A percentile compares a stretch with the other conserved stretches of the same genome.
Conservation (phyloP, 1,140 invertebrate species). For the Saxidomus purpurata region DNA sequence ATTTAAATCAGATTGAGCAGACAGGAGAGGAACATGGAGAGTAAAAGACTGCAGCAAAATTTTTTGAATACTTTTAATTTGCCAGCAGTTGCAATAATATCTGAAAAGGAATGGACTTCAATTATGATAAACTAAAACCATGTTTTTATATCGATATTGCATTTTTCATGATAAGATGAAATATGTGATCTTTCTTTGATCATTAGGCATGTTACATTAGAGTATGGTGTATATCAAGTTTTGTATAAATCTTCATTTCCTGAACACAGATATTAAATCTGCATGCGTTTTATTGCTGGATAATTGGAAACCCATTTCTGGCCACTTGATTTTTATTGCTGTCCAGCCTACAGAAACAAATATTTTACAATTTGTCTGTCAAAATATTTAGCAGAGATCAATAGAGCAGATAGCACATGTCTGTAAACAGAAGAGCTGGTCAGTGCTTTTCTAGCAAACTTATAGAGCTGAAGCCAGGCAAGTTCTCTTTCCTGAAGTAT, state of each 20-base stretch:
- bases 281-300: conserved; percentile 11
- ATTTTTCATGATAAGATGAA: not conserved
- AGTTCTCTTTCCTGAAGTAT: too few relatives aligned
- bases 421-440: too few relatives aligned
- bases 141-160: not conserved
- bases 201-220: not conserved
- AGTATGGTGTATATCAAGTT: not conserved
- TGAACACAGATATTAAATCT: not conserved
- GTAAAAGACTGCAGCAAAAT: too few relatives aligned
- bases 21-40: too few relatives aligned
- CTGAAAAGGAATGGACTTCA: too few relatives aligned
- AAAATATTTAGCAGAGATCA: not conserved
- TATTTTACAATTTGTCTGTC: conserved; percentile 41
- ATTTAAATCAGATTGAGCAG: too few relatives aligned
- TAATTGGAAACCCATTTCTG: conserved; percentile 24
- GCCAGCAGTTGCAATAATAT: too few relatives aligned
- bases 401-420: not conserved
- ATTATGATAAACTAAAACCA: too few relatives aligned
- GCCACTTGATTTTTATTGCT: conserved; percentile 31
- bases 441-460: too few relatives aligned
- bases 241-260: conserved; percentile 5
- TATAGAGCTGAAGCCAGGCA: too few relatives aligned
- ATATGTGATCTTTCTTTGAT: conserved; percentile 5
- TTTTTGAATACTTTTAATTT: too few relatives aligned
- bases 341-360: conserved; percentile 21